phyloP scores from a whole-genome alignment of 2,113 vertebrate species.

The Mesembrinibis cayennensis region DNA sequence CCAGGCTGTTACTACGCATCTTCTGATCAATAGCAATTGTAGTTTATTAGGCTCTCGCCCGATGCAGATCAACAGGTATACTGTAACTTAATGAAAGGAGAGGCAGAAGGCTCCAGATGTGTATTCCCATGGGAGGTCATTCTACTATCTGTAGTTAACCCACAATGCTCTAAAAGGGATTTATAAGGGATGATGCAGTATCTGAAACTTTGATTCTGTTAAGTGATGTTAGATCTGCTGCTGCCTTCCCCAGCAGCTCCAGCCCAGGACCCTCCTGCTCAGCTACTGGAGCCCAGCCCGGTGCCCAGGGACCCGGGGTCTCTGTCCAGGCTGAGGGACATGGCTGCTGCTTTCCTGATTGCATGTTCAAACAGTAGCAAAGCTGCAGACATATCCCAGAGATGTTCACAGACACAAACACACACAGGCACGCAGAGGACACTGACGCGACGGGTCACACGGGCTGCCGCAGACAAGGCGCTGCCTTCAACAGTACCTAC shows the following conservation, averaged over 20 bases:
- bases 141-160: not conserved
- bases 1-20: accelerated
- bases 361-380: not conserved
- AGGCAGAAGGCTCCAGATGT: not conserved
- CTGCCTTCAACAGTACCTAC: not conserved
- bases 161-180: accelerated
- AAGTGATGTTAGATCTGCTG: not conserved
- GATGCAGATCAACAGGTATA: not conserved
- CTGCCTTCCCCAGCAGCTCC: not conserved
- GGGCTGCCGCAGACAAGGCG: not conserved
- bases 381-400: not conserved
- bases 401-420: accelerated
- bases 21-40: not conserved
- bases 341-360: not conserved
- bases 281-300: not conserved
- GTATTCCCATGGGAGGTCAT: not conserved
- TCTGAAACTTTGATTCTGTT: not conserved
- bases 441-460: accelerated
- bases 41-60: not conserved
- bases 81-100: not conserved
- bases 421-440: accelerated
- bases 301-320: accelerated
- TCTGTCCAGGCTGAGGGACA: not conserved
- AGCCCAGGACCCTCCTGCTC: not conserved
- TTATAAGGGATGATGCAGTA: not conserved